Evolutionary conservation across 2,797 vertebrate species (phyloP).

Genomic region (Poeciliopsis presidionis): DNA sequence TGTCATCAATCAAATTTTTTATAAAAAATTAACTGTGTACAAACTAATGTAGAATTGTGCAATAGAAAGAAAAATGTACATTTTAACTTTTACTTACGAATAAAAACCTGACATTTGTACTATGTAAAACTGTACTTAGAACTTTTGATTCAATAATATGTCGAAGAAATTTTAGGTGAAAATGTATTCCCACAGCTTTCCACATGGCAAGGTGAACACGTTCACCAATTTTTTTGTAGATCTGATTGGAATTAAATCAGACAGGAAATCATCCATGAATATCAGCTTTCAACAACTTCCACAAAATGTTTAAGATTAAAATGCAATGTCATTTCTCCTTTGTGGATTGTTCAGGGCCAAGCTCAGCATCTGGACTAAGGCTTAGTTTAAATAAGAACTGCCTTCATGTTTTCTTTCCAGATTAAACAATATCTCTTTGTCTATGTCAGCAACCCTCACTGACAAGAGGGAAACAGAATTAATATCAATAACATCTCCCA

Average conservation of each 20-base stretch:
- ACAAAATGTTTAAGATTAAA: background rate
- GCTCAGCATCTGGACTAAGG: slow-evolving; percentile 42
- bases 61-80: background rate
- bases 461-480: slow-evolving; percentile 40
- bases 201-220: background rate
- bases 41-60: background rate
- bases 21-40: background rate
- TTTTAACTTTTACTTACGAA: background rate
- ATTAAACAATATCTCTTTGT: slow-evolving; percentile 49
- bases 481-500: slow-evolving; percentile 34
- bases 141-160: background rate
- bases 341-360: slow-evolving; percentile 40
- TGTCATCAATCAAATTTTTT: background rate
- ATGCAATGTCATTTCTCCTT: background rate
- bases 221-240: background rate
- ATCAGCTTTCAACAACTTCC: background rate
- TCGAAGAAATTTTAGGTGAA: background rate
- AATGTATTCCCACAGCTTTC: background rate
- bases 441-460: slow-evolving; percentile 46
- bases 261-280: background rate
- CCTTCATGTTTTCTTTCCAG: slow-evolving; percentile 64
- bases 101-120: background rate
- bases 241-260: background rate
- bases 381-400: slow-evolving; percentile 64
- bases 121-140: background rate